These are phyloP conservation scores for Octopus sinensis DNA, from an alignment of 1,140 invertebrate species.

Conservation along the genomic window DNA sequence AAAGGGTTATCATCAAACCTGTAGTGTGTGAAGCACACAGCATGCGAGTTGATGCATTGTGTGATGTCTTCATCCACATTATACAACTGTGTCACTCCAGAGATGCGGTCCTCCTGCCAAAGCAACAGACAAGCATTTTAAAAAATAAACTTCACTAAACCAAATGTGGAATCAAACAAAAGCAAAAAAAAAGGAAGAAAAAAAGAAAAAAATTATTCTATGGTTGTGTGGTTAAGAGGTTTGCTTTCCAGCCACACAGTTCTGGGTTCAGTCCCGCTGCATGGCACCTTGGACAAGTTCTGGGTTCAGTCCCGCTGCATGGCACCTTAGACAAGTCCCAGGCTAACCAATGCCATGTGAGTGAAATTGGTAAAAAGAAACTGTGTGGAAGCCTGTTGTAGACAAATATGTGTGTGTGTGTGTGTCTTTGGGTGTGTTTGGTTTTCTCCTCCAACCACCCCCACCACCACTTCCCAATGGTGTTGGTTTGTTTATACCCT, in stretches of 20 bases:
- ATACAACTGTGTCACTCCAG: constrained; percentile 55
- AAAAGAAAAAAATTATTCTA: neutral
- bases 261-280: too few relatives aligned
- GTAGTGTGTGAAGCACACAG: constrained; percentile 53
- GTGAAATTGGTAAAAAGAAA: too few relatives aligned
- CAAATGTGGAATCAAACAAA: neutral
- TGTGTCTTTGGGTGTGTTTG: too few relatives aligned
- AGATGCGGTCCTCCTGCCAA: constrained; percentile 53
- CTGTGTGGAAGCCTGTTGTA: too few relatives aligned
- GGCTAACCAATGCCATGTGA: too few relatives aligned
- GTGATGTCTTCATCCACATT: constrained; percentile 53
- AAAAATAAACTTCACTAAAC: neutral
- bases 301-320: too few relatives aligned
- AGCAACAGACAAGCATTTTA: neutral
- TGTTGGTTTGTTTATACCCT: too few relatives aligned
- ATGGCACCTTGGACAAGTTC: too few relatives aligned
- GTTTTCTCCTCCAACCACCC: too few relatives aligned
- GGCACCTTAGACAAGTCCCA: too few relatives aligned
- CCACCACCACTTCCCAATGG: too few relatives aligned
- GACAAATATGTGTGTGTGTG: too few relatives aligned
- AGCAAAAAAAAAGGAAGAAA: neutral
- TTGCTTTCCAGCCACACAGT: neutral
- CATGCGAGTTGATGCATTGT: constrained; percentile 55
- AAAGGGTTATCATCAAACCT: constrained; percentile 51
- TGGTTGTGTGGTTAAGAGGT: neutral